Conservation (phyloP, 2,113 vertebrate species). For the Struthidea cinerea region DNA sequence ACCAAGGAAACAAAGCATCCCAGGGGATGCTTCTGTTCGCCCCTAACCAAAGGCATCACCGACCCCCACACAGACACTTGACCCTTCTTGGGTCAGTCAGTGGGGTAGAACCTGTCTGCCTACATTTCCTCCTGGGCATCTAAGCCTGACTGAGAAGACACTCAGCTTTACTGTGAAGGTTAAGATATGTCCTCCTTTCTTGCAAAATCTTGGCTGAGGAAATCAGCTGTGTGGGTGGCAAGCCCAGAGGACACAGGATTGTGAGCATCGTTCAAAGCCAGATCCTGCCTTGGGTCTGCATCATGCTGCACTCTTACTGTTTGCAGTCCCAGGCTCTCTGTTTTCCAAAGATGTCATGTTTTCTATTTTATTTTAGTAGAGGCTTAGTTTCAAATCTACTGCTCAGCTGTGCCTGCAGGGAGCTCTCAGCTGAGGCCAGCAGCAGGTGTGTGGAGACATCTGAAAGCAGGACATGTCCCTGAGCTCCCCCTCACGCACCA, state of each 20-base stretch:
- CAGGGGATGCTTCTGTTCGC: no score
- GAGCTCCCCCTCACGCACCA: neutral
- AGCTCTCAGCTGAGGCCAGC: neutral
- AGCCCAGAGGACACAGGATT: neutral
- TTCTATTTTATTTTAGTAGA: neutral
- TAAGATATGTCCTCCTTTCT: neutral
- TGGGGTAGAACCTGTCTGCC: neutral
- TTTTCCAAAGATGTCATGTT: neutral
- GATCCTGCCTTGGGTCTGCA: neutral
- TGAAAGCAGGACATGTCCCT: neutral
- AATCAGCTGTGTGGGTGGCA: neutral
- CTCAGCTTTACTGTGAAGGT: neutral
- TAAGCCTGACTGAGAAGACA: neutral
- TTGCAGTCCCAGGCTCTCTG: neutral
- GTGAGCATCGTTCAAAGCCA: neutral
- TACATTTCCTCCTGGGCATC: neutral
- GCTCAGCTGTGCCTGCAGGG: neutral
- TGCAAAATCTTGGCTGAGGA: neutral
- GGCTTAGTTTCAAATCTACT: neutral
- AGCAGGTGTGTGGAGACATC: neutral
- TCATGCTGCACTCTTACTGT: accelerated
- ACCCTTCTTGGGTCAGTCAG: neutral
- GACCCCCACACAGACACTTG: neutral
- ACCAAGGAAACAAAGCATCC: no score
- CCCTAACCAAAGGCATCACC: no score